These are phyloP conservation scores for Drosophila asahinai DNA, from an alignment of 1,140 invertebrate species.

Conservation along the genomic window DNA sequence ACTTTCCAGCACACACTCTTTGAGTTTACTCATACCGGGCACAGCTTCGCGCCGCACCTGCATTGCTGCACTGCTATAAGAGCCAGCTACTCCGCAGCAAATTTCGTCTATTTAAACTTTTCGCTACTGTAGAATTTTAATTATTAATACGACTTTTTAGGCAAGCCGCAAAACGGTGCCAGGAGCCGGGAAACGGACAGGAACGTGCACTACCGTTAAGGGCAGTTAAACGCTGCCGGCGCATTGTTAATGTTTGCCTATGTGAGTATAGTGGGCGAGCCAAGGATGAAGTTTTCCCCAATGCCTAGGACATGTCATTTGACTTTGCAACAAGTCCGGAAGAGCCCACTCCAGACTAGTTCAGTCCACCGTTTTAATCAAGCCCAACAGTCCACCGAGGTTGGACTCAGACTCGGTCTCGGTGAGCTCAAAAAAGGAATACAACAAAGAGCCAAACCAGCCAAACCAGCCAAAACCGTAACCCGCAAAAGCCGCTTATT, in stretches of 20 bases:
- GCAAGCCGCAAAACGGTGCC: conserved; percentile 69
- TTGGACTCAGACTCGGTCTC: conserved; percentile 2
- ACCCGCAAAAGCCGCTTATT: conserved; percentile 82
- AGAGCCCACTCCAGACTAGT: conserved; percentile 13
- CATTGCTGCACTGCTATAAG: conserved; percentile 65
- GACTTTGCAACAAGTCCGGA: conserved; percentile 78
- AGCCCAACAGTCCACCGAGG: conserved; percentile 63
- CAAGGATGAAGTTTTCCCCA: conserved; percentile 73
- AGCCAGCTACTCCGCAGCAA: conserved; percentile 57
- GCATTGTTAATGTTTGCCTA: conserved; percentile 80
- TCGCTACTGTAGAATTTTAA: conserved; percentile 81
- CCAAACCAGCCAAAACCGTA: conserved; percentile 56
- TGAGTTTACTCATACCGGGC: conserved; percentile 37
- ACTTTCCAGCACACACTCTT: conserved; percentile 53
- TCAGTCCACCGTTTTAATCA: conserved; percentile 72
- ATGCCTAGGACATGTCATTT: conserved; percentile 65
- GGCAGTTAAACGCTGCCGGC: conserved; percentile 76
- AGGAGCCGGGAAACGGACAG: conserved; percentile 25
- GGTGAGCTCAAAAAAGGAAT: background rate
- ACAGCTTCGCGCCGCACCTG: conserved; percentile 68
- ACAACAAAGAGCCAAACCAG: conserved; percentile 27
- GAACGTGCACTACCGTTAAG: conserved; percentile 32
- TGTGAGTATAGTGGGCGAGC: conserved; percentile 46
- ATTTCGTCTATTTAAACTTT: conserved; percentile 82
- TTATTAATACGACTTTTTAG: conserved; percentile 83